Evolutionary conservation across 2,797 vertebrate genomes (phyloP).

Genomic region (Tenualosa ilisha): DNA sequence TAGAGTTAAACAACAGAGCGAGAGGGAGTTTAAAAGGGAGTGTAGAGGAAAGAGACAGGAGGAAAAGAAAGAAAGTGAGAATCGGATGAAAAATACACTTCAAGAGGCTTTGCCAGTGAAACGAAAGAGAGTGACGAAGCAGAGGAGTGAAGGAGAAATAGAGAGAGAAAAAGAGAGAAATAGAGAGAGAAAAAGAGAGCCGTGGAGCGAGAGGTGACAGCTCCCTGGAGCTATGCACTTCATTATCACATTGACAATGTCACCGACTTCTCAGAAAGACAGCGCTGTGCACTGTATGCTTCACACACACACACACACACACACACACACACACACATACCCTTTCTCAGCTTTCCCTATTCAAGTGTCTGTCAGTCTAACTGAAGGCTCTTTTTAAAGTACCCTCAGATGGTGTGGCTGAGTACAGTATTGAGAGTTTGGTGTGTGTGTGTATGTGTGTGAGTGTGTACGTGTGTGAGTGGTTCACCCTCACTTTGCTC

Average conservation of each 20-base stretch:
- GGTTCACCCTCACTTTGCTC: conserved; percentile 19
- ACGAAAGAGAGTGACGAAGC: background rate
- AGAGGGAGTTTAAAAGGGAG: background rate
- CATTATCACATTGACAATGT: conserved; percentile 17
- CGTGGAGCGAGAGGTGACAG: conserved; percentile 4
- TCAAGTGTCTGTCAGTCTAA: conserved; percentile 37
- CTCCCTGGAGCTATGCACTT: background rate
- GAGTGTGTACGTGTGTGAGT: background rate
- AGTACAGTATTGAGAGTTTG: conserved; percentile 22
- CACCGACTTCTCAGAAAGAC: conserved; percentile 12
- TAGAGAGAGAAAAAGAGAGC: background rate
- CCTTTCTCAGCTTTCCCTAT: conserved; percentile 31
- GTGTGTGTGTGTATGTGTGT: background rate
- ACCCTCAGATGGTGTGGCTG: conserved; percentile 21
- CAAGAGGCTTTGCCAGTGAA: background rate
- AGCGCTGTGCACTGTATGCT: background rate
- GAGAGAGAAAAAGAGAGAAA: background rate
- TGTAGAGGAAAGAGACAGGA: background rate
- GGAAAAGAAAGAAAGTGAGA: background rate
- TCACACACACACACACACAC: background rate
- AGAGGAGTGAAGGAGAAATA: background rate
- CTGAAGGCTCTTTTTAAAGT: conserved; percentile 32
- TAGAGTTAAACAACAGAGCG: background rate
- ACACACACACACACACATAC: background rate
- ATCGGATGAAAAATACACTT: background rate